A percentile compares a stretch with the other conserved stretches of the same genome.
Evolutionary conservation across 2,888 invertebrate species (phyloP).

Genomic region (Polymixis flavicincta): DNA sequence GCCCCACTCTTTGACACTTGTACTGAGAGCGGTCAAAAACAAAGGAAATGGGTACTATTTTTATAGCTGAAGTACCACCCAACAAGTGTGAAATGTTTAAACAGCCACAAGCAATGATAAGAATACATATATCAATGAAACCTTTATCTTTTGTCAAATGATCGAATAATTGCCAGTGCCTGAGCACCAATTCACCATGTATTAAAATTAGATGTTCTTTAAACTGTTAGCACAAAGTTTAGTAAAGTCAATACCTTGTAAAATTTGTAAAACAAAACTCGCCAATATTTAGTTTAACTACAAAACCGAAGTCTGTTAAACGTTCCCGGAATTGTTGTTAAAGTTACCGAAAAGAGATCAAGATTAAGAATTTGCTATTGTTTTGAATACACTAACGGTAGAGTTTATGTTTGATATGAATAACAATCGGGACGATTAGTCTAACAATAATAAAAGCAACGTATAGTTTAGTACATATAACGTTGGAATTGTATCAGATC

Average conservation of each 20-base stretch:
- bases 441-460: slow-evolving; percentile 33
- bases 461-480: slow-evolving; percentile 1
- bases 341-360: slow-evolving; percentile 36
- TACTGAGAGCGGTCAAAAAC: no score
- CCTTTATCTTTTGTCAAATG: neutral
- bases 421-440: slow-evolving; percentile 28
- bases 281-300: slow-evolving; percentile 1
- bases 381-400: slow-evolving; percentile 22
- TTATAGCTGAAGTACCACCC: slow-evolving; percentile 32
- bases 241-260: slow-evolving; percentile 17
- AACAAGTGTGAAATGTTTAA: slow-evolving; percentile 49
- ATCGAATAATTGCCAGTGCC: slow-evolving; percentile 42
- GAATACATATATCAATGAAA: slow-evolving; percentile 21
- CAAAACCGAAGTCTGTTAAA: slow-evolving; percentile 13
- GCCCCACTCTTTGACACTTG: no score
- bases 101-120: slow-evolving; percentile 57
- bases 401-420: slow-evolving; percentile 42
- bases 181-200: slow-evolving; percentile 19
- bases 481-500: slow-evolving; percentile 18
- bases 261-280: slow-evolving; percentile 25
- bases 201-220: slow-evolving; percentile 28
- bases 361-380: slow-evolving; percentile 9
- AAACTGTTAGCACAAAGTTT: slow-evolving; percentile 49
- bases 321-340: slow-evolving; percentile 47
- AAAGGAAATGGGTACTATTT: no score